These are phyloP conservation scores for Dromas ardeola DNA, from an alignment of 2,113 vertebrate species.

Conservation along the genomic window DNA sequence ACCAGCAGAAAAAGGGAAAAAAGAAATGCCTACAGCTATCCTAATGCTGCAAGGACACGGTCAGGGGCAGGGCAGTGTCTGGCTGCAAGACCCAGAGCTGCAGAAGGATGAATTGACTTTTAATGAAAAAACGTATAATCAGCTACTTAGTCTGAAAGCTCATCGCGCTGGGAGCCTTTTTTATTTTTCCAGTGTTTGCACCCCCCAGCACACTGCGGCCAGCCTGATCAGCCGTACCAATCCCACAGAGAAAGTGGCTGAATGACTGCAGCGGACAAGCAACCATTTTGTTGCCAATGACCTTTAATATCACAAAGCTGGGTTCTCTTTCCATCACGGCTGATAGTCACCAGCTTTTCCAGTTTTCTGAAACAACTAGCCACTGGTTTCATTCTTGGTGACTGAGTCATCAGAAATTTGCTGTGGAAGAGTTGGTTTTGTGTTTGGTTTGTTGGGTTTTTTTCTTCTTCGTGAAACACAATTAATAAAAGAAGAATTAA, in stretches of 20 bases:
- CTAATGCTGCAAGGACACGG: rapidly evolving
- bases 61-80: not conserved
- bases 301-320: not conserved
- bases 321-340: not conserved
- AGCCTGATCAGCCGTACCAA: not conserved
- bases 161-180: not conserved
- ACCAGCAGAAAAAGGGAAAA: not conserved
- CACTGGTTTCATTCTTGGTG: not conserved
- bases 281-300: not conserved
- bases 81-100: not conserved
- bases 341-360: not conserved
- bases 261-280: not conserved
- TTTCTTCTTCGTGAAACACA: not conserved
- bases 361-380: not conserved
- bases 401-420: not conserved
- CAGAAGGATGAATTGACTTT: not conserved
- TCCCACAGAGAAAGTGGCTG: not conserved
- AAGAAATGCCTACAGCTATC: not conserved
- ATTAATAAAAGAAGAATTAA: not conserved
- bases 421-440: not conserved
- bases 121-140: not conserved
- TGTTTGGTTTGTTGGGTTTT: not conserved
- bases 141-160: not conserved
- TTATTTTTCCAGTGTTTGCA: not conserved
- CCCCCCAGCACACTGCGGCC: rapidly evolving